These are phyloP conservation scores for Neolamprologus falcicula DNA, from an alignment of 2,113 vertebrate species.

Conservation along the genomic window DNA sequence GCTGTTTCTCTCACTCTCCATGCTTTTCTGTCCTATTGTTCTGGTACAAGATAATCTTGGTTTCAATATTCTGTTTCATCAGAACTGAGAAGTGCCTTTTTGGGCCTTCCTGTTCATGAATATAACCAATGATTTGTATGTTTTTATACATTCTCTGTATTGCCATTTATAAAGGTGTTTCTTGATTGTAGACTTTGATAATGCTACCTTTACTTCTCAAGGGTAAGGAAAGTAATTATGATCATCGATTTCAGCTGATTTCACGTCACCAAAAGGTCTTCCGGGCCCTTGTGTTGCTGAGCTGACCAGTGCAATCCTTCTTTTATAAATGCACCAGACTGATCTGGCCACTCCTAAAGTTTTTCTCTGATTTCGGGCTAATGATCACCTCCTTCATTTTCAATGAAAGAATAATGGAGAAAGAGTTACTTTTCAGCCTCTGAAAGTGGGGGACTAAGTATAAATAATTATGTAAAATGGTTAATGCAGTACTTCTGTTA, in stretches of 20 bases:
- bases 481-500: neutral
- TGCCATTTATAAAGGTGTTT: neutral
- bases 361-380: neutral
- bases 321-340: neutral
- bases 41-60: neutral
- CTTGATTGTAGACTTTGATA: neutral
- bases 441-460: neutral
- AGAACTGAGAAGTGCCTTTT: neutral
- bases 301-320: neutral
- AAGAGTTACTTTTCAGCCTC: neutral
- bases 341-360: neutral
- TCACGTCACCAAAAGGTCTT: neutral
- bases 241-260: neutral
- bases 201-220: neutral
- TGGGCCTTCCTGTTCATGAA: neutral
- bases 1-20: neutral
- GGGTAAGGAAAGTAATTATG: neutral
- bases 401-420: neutral
- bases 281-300: neutral
- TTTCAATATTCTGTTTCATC: neutral
- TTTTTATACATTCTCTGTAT: neutral
- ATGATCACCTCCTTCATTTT: neutral
- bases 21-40: neutral
- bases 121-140: neutral
- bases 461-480: neutral